Evolutionary conservation across 2,888 invertebrate species (phyloP), one percentile per base, ranked within the genome.

Genomic region (Erpobdella octoculata): DNA sequence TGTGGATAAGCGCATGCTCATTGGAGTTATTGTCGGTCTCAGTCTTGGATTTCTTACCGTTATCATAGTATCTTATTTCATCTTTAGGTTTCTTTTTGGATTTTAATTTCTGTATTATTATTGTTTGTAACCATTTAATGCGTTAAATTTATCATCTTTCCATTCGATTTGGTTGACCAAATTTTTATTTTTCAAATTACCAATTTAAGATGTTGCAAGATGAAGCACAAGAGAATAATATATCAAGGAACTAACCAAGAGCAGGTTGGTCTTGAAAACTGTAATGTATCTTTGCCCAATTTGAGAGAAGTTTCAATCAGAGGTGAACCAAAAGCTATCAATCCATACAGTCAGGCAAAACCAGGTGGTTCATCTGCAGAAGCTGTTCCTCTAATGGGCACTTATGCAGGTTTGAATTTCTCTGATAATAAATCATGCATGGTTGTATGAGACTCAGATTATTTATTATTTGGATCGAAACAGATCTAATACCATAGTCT

Each of bases 11-110:
- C n/a, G 31, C n/a, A 28, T 41, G 31, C 35, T 53, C 68, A 79
- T 80, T 3, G 78, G 79, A 8, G 73, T 80, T 9, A 78, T 80
- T 21, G 74, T 80, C 6, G 80, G 80, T 0, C 79, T 81, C 28
- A 79, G 79, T 31, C 74, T 80, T 15, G 80, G 80, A 0, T 78
- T 62, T 12, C 1, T 4, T 18, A 33, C 62, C n/a, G 18, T 62
- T 35, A 35, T 62, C 62, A n/a, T 62, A 6, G 25, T 62, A 9
- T 31, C 62, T 33, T 62, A 62, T 18, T 62, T 62, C 35, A 31
- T 35, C n/a, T 62, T 28, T 35, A 62, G 53, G 53, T 53, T 15
- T n/a, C 8, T 5, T 48, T 18, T 21, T n/a, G 18, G 46, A 2
- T 46, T 46, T n/a, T 5, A 21, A 46, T 21, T 3, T 53, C n/a